Base-by-base conservation (phyloP, 2,888 invertebrate species). In the Sphaerophoria taeniata region DNA sequence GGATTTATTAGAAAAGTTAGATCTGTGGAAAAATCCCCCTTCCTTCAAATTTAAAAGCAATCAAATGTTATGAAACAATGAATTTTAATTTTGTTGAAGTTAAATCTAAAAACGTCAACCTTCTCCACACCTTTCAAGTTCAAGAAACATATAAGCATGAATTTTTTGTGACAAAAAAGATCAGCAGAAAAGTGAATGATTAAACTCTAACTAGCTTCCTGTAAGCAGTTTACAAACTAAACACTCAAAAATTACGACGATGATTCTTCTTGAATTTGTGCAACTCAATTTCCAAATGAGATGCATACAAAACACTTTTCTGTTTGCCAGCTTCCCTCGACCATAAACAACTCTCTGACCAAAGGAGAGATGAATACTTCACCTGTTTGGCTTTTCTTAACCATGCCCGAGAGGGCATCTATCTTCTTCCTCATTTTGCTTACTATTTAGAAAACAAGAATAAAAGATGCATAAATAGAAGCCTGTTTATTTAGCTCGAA, bases 341-440 rank as follows among this genome's bases (percentile, higher is more conserved):
- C 78, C 78, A 78, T 83, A 78, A 74, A 74, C 78, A 67, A 53
- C 67, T 65, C 67, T 65, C 55, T 43, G 39, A 16, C 56, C n/a
- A 61, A 45, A 11, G 60, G n/a, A 39, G 9, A 43, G 39, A 56
- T n/a, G 63, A 67, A 65, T 70, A 76, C 76, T 76, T 73, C 85
- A 85, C 77, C 80, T 81, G 76, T 70, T 73, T 24, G 71, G 72
- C 67, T 60, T 49, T 74, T 67, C 49, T 33, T 36, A 58, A 45
- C 47, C 67, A 69, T 55, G 24, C 49, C 55, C 11, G 31, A 55
- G 73, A 77, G 63, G 73, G 63, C 63, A 76, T 80, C 72, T 76
- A 72, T 76, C 80, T 76, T 76, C 73, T 85, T 77, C 73, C 76
- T 76, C 76, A 70, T 76, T 80, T 80, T 51, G 58, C 58, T 49